Evolutionary conservation across 1,140 invertebrate genomes (phyloP).

Genomic region (Drosophila auraria): DNA sequence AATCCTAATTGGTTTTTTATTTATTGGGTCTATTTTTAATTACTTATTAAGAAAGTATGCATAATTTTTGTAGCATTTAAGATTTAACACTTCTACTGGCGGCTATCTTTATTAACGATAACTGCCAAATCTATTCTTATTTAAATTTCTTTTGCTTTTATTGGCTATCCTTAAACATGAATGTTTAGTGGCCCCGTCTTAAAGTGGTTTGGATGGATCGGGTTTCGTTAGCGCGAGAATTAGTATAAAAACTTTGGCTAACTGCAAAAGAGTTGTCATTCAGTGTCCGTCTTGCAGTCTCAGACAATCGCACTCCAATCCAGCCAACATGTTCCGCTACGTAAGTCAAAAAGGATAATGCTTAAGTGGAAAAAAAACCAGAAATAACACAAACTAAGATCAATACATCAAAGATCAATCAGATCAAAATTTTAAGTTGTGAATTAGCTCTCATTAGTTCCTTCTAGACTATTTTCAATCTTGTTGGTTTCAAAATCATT

Average conservation of each 20-base stretch:
- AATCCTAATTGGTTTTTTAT: constrained; percentile 7
- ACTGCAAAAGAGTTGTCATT: constrained; percentile 54
- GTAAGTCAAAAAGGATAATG: constrained; percentile 52
- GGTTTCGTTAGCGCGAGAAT: constrained; percentile 46
- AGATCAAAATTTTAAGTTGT: background rate
- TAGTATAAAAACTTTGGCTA: constrained; percentile 64
- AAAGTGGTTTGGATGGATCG: constrained; percentile 46
- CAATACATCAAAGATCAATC: background rate
- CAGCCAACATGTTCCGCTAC: constrained; percentile 75
- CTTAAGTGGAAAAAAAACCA: background rate
- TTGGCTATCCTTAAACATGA: constrained; percentile 8
- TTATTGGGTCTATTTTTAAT: constrained; percentile 21
- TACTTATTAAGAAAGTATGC: constrained; percentile 9
- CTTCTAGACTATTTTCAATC: background rate
- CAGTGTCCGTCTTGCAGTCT: constrained; percentile 44
- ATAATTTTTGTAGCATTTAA: background rate
- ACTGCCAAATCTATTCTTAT: background rate
- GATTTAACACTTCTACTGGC: background rate
- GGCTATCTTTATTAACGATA: background rate
- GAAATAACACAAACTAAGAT: too few relatives aligned
- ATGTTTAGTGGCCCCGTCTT: constrained; percentile 5
- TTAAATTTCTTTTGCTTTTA: background rate
- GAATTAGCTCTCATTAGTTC: background rate
- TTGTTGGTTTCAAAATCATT: background rate
- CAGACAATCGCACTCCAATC: constrained; percentile 31